phyloP scores from a whole-genome alignment of 1,140 invertebrate species.

The Leptestheria dahalacensis region DNA sequence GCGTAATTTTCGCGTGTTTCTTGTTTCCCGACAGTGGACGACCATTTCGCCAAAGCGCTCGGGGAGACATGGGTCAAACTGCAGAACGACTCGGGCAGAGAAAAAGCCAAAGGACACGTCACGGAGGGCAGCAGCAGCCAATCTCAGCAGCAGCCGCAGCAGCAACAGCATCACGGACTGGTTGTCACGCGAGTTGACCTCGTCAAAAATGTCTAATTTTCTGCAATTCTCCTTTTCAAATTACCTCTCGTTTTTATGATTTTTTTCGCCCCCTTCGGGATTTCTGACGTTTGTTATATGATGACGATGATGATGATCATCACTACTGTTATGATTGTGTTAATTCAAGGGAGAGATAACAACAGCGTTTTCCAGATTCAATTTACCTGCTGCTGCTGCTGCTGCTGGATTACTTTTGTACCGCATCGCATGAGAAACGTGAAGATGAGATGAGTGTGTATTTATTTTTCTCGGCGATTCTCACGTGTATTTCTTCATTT shows the following conservation, averaged over 20 bases:
- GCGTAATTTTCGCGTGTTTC: no score
- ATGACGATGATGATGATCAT: no score
- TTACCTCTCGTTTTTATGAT: background rate
- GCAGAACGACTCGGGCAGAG: conserved; percentile 7
- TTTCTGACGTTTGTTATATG: background rate
- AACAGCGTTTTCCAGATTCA: no score
- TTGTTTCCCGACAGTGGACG: conserved; percentile 53
- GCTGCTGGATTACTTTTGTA: no score
- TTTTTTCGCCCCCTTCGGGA: background rate
- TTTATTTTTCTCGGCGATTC: no score
- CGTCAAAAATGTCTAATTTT: background rate
- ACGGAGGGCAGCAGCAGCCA: background rate
- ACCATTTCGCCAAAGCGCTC: conserved; percentile 89
- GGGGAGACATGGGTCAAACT: conserved; percentile 85
- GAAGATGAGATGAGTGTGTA: no score
- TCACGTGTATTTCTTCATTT: no score
- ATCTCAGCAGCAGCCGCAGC: conserved; percentile 2
- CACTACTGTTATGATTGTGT: no score
- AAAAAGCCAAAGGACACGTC: conserved; percentile 1
- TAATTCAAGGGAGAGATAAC: no score
- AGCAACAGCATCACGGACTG: conserved; percentile 10
- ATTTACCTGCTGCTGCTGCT: no score
- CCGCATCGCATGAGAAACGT: no score
- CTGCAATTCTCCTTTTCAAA: background rate
- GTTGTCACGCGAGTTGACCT: conserved; percentile 3